phyloP scores from a whole-genome alignment of 2,113 vertebrate species.

The Sarotherodon lohbergeri region DNA sequence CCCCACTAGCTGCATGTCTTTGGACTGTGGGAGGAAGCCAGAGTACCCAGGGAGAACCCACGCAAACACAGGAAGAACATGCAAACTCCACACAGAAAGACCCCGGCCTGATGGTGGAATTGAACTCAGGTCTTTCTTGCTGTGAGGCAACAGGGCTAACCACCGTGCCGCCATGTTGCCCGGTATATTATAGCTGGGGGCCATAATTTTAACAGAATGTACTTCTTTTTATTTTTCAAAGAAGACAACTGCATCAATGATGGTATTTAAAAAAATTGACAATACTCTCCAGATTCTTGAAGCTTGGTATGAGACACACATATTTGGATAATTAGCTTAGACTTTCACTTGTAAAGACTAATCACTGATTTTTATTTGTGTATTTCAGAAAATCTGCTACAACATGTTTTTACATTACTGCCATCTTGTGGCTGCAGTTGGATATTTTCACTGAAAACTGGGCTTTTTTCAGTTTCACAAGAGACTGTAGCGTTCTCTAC shows the following conservation, averaged over 20 bases:
- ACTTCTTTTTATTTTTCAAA: fast-evolving
- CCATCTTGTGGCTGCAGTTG: neutral
- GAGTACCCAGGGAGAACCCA: neutral
- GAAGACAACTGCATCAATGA: neutral
- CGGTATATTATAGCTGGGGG: neutral
- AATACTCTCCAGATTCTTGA: neutral
- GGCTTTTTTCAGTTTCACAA: neutral
- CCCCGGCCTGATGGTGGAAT: fast-evolving
- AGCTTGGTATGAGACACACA: fast-evolving
- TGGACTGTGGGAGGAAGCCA: neutral
- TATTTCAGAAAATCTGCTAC: neutral
- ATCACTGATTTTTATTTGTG: neutral
- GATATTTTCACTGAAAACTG: neutral
- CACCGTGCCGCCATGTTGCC: fast-evolving
- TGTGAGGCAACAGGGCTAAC: neutral
- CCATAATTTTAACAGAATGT: neutral
- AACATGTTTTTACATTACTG: neutral
- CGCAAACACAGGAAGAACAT: neutral
- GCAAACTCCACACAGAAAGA: neutral
- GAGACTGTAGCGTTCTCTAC: neutral
- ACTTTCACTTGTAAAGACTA: neutral
- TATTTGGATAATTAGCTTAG: neutral
- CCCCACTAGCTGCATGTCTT: neutral
- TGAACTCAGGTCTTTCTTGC: neutral
- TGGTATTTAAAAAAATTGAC: fast-evolving